Evolutionary conservation across 2,113 vertebrate genomes (phyloP), one percentile per base, ranked within the genome.

Genomic region (Trogon melanurus): DNA sequence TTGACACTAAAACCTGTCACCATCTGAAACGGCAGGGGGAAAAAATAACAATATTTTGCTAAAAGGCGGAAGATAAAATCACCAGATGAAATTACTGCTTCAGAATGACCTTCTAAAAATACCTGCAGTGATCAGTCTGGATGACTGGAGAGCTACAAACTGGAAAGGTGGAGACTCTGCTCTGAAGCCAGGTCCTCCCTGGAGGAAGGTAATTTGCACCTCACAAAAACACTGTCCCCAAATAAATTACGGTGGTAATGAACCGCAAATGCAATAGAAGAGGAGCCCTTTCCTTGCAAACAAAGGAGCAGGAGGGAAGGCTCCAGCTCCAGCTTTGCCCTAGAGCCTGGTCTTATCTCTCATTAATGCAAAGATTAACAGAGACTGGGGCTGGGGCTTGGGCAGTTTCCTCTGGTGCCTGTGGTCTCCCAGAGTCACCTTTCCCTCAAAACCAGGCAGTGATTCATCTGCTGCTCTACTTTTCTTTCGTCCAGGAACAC

Each of bases 41-140:
- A 45, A 53, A 82, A 83, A 91, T 70, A 93, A 91, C 86, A 93
- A 85, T 84, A 79, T 93, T 96, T 36, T 91, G 82, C 93, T 97
- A 96, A 97, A 95, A 93, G 91, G 88, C 79, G 80, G 88, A 93
- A 89, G 95, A 91, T 95, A 96, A 96, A 95, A 97, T 94, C 85
- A 18, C 70, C 41, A 50, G 85, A 91, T 91, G 88, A 94, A 95
- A 94, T 95, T 88, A 74, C 82, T 89, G 85, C 75, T 87, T 88
- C 23, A 25, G 76, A 91, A 81, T 83, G 91, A 95, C 94, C 92
- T 95, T 92, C 95, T 90, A 89, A 97, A 95, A 96, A 94, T 97
- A 95, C 92, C 93, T 75, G 76, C 15, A 20, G 91, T 91, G 95
- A 89, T 93, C 58, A 32, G 88, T 53, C 85, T 81, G 95, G 44